Evolutionary conservation across 2,797 vertebrate species (phyloP), one percentile per base, ranked within the genome.

Genomic region (Lophotriccus pileatus): DNA sequence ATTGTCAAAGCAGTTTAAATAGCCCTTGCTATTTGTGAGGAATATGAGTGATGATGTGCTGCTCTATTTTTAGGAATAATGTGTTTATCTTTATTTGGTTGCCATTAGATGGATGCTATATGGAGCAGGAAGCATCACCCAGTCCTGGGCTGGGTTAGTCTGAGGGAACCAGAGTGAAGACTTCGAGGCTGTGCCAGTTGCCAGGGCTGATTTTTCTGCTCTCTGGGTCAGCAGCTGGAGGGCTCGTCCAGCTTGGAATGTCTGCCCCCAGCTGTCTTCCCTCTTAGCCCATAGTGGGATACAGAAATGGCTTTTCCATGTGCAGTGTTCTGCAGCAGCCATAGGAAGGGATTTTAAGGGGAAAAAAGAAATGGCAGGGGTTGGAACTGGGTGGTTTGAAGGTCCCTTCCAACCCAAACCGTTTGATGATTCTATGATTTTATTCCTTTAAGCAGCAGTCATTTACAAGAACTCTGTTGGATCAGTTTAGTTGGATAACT

Each of bases 1-100:
- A 49, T 87, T 94, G 67, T 90, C 82, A 85, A 84, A 93, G 72
- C 43, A 58, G 63, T 70, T 93, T 59, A 94, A 84, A 86, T 84
- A 90, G 68, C 64, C 43, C 59, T 79, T 88, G 20, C 46, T 84
- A 41, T 88, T 93, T 86, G 66, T 88, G 93, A 84, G 81, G 74
- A 94, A 64, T 27, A 58, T 30, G 66, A 47, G 58, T 4, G 7
- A 86, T 81, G 17, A 53, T n/a, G 58, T 23, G 32, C 49, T 24
- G 2, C 47, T 12, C 74, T 93, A 37, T 69, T 91, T 92, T 93
- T 79, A 91, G 78, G 49, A 82, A 37, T 58, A 69, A 52, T 41
- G 17, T 22, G 14, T 58, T 86, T 76, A 12, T 76, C 56, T 92
- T 89, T 94, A 58, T 80, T 91, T 85, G 72, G 52, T 70, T 87